Base-by-base conservation (phyloP, 2,888 invertebrate species). In the Vannuccia rotundouncinata region DNA sequence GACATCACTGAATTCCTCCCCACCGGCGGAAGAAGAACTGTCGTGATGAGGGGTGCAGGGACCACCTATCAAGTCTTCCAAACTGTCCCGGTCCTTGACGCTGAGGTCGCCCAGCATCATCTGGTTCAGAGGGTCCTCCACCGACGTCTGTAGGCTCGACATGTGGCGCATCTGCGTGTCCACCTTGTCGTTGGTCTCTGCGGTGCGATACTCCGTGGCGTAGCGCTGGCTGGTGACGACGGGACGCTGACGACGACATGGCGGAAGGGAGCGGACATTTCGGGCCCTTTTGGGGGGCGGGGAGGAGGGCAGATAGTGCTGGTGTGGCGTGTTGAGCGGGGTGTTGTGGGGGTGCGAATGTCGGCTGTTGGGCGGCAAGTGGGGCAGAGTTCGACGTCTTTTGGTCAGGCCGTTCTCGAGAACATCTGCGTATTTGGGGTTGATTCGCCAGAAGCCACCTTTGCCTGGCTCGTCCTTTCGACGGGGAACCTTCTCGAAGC, bases 401-500 rank as follows among this genome's bases (percentile, higher is more conserved):
- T 77, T 77, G n/a, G 45, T 77, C 1, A 77, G 77, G 45, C 45
- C 45, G 1, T 30, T 31, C 31, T 77, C 77, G 5, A 77, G 45
- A 31, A 30, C 45, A 45, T 77, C 77, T n/a, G 77, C 77, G 83
- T 85, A 87, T 74, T 87, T 86, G 0, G 94, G 90, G 85, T 95
- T 94, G n/a, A 95, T 89, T 85, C 92, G 92, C 95, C 95, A 95
- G 86, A 95, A 95, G 0, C 95, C 95, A 0, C 95, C 95, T 87
- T 95, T 95, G 0, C 88, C 88, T 0, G 94, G 94, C 86, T 95
- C 94, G 81, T 87, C 87, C 82, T 87, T 87, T n/a, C 87, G 82
- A 1, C 88, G 83, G 0, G 88, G 94, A 91, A 83, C 92, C 90
- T 95, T 95, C 74, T 95, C 92, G 88, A 95, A 95, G 85, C 94